A percentile compares a stretch with the other conserved stretches of the same genome.
phyloP scores from a whole-genome alignment of 2,113 vertebrate species.

The Manacus vitellinus region DNA sequence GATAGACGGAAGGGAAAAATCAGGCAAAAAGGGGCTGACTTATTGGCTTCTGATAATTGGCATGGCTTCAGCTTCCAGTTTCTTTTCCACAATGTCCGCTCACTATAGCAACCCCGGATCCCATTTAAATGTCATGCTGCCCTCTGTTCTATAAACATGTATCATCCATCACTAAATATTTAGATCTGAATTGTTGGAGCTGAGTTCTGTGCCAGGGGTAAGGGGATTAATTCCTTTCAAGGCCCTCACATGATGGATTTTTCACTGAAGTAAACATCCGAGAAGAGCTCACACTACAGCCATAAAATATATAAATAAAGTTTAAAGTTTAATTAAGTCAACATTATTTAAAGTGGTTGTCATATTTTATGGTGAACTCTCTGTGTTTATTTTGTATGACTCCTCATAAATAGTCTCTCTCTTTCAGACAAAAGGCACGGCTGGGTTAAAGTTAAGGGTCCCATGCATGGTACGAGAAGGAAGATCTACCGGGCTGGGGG shows the following conservation, averaged over 20 bases:
- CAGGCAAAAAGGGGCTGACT: slow-evolving; percentile 55
- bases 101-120: slow-evolving; percentile 77
- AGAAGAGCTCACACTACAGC: slow-evolving; percentile 81
- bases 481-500: slow-evolving; percentile 14
- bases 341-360: slow-evolving; percentile 85
- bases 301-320: slow-evolving; percentile 86
- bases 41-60: slow-evolving; percentile 77
- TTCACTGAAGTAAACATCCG: slow-evolving; percentile 85
- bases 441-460: slow-evolving; percentile 70
- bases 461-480: slow-evolving; percentile 40
- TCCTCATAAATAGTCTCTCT: slow-evolving; percentile 81
- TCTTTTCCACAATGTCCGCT: slow-evolving; percentile 74
- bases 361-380: slow-evolving; percentile 83
- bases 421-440: slow-evolving; percentile 71
- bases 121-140: slow-evolving; percentile 84
- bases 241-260: slow-evolving; percentile 85
- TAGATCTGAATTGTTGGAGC: slow-evolving; percentile 87
- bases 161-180: slow-evolving; percentile 90
- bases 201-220: slow-evolving; percentile 86
- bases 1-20: slow-evolving; percentile 19
- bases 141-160: slow-evolving; percentile 86
- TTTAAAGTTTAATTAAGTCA: slow-evolving; percentile 88
- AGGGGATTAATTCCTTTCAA: slow-evolving; percentile 87
- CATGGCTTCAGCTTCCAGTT: slow-evolving; percentile 73
- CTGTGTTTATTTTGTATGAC: slow-evolving; percentile 82